Evolutionary conservation across 2,797 vertebrate species (phyloP).

Genomic region (Oreortyx pictus): DNA sequence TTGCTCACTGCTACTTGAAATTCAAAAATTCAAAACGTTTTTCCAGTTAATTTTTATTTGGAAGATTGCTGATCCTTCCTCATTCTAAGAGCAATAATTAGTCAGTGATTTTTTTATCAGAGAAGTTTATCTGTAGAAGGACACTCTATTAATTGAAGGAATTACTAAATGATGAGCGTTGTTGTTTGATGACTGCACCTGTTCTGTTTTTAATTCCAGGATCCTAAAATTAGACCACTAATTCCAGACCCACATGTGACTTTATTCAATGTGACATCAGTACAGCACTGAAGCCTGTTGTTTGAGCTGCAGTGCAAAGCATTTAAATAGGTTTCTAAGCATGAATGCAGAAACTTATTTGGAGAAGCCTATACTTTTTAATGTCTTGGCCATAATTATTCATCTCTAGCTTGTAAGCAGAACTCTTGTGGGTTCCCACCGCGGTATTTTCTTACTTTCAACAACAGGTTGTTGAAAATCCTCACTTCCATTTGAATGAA

Average conservation of each 20-base stretch:
- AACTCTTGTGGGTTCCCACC: neutral
- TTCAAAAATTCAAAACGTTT: neutral
- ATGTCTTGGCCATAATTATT: neutral
- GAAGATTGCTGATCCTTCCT: neutral
- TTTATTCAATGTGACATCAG: neutral
- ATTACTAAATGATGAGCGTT: neutral
- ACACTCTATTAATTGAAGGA: neutral
- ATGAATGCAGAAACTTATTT: neutral
- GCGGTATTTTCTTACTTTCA: neutral
- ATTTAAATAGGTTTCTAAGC: neutral
- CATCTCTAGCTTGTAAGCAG: neutral
- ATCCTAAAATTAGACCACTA: neutral
- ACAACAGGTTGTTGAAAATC: neutral
- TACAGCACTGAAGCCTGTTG: neutral
- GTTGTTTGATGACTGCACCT: neutral
- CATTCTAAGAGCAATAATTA: neutral
- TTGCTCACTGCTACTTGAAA: neutral
- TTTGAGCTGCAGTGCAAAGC: neutral
- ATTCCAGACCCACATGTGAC: neutral
- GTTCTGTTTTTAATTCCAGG: neutral
- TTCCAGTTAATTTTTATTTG: neutral
- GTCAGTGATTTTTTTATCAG: too few species aligned
- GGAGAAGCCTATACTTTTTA: neutral
- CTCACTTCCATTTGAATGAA: neutral
- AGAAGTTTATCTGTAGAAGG: neutral